A percentile compares a stretch with the other conserved stretches of the same genome.
phyloP scores from a whole-genome alignment of 2,888 invertebrate genomes.

The Zele albiditarsus region DNA sequence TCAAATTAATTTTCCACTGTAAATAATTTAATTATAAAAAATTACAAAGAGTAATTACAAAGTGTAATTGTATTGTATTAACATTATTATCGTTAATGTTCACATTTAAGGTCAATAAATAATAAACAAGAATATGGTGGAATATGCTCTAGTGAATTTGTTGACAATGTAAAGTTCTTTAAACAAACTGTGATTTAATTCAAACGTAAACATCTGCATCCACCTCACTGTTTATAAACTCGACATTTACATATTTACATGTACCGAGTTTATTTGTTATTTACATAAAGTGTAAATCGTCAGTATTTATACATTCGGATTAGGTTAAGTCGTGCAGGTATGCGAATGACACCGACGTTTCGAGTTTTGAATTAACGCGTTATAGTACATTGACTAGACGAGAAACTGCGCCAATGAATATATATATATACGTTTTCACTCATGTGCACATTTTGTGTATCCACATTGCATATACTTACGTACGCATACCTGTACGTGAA shows the following conservation, averaged over 20 bases:
- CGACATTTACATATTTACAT: slow-evolving; percentile 13
- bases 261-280: background rate
- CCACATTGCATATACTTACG: background rate
- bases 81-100: background rate
- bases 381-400: background rate
- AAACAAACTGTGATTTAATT: background rate
- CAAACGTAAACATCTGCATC: slow-evolving; percentile 17
- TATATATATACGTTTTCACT: slow-evolving; percentile 5
- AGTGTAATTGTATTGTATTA: too few relatives aligned
- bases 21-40: too few relatives aligned
- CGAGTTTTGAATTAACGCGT: slow-evolving; percentile 41
- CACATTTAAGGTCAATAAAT: background rate
- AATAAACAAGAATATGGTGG: background rate
- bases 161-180: background rate
- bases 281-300: background rate
- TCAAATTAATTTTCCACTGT: too few relatives aligned
- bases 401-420: too few relatives aligned
- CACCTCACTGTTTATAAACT: background rate
- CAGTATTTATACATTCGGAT: slow-evolving; percentile 28
- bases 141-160: background rate
- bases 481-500: slow-evolving; percentile 4
- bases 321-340: slow-evolving; percentile 36
- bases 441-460: slow-evolving; percentile 9
- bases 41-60: too few relatives aligned
- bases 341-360: slow-evolving; percentile 19